Evolutionary conservation across 1,140 invertebrate genomes (phyloP), one percentile per base, ranked within the genome.

Genomic region (Sesamia nonagrioides): DNA sequence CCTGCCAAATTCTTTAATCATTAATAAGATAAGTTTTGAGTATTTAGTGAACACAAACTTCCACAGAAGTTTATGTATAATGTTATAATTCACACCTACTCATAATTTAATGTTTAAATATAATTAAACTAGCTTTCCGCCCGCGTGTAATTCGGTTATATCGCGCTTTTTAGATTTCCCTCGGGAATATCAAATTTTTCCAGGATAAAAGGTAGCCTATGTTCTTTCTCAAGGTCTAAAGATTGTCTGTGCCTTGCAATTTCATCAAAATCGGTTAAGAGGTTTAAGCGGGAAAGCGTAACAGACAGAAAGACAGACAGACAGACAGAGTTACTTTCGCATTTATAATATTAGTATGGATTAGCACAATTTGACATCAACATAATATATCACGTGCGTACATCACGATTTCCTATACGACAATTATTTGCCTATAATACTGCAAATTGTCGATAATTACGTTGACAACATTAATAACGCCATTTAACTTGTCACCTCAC

Each of bases 401-500:
- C 40, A 3, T 17, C 60, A 63, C 37, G 18, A 63, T 40, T 63
- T 40, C 35, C 60, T 63, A 63, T 18, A 2, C 17, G 40, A 18
- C 2, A 63, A 63, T 37, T 63, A 63, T 63, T 63, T 63, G 60
- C 40, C 60, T 27, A 63, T 40, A 40, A 68, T 13, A 68, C 40
- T 15, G 40, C 42, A 45, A 68, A 68, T 68, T 15, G 18, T 48
- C 11, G 15, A 17, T 56, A 56, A 56, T 56, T 56, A 4, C 9
- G 8, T 56, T 33, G 18, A 21, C 63, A 33, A 33, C 42, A 42
- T 69, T 48, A 50, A 69, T 69, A 15, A 69, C 7, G 15, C 13
- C 21, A 69, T 27, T 69, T 69, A 50, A 48, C 18, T 48, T 48
- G 66, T 69, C 66, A 48, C 66, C 21, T 69, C 42, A 48, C 18